Evolutionary conservation across 1,140 invertebrate genomes (phyloP).

Genomic region (Drosophila tropicalis): DNA sequence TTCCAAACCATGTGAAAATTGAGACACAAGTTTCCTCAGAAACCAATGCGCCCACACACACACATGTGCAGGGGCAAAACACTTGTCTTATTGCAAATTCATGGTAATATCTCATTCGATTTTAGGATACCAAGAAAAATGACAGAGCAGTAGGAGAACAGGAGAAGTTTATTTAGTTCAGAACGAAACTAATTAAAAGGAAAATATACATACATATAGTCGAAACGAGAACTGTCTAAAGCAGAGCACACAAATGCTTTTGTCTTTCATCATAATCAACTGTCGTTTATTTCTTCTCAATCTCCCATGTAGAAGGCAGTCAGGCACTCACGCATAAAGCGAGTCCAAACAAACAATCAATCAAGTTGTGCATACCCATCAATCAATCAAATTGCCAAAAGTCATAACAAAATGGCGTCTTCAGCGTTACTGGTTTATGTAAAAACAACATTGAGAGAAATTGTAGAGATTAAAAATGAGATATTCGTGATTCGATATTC

Average conservation of each 20-base stretch:
- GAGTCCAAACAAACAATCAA: slow-evolving; percentile 45
- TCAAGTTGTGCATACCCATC: slow-evolving; percentile 48
- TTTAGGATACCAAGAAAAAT: slow-evolving; percentile 16
- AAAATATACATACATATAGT: slow-evolving; percentile 32
- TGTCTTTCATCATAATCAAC: slow-evolving; percentile 47
- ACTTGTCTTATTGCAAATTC: background rate
- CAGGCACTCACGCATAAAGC: slow-evolving; percentile 31
- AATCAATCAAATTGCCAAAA: slow-evolving; percentile 43
- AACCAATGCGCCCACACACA: background rate
- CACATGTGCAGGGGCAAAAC: background rate
- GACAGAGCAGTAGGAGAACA: background rate
- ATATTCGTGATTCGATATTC: too few species aligned
- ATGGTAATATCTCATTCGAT: background rate
- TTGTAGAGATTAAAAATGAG: background rate
- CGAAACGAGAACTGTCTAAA: slow-evolving; percentile 13
- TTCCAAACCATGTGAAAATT: background rate
- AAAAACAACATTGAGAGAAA: background rate
- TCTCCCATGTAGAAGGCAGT: background rate
- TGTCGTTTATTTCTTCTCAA: slow-evolving; percentile 2
- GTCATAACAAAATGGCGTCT: slow-evolving; percentile 44
- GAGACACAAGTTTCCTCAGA: background rate
- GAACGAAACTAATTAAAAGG: slow-evolving; percentile 50
- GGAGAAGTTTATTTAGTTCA: too few species aligned
- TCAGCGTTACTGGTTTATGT: background rate
- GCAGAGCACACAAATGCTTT: slow-evolving; percentile 38